Base-by-base conservation (phyloP, 2,888 invertebrate genomes). In the Nebria salina region DNA sequence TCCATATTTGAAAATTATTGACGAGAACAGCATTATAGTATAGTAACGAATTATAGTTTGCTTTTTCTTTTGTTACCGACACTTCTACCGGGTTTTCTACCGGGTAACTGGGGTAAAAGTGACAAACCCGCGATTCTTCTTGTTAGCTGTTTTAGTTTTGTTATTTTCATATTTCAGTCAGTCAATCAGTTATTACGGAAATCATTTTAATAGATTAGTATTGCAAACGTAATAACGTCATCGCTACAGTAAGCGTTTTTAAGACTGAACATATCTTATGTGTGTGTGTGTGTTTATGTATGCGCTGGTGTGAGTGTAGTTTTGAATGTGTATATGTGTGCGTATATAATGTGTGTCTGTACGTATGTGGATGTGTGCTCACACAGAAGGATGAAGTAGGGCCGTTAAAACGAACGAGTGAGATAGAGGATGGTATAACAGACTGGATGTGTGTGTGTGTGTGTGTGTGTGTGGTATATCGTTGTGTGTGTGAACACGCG, bases 301-400 rank as follows among this genome's bases (percentile, higher is more conserved):
- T 13, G 54, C 54, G 54, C 54, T 11, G 8, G 54, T 54, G 13
- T 54, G 54, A 54, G 54, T 54, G 13, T 54, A 54, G 8, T 5
- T 11, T 2, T 54, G 54, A 5, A 54, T 54, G 54, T 54, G 54
- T 54, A 8, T 1, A 6, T 54, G 8, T 54, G 13, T 54, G 7
- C 13, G 54, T 11, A 54, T 54, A 54, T 54, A 13, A 13, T 11
- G 54, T 54, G 54, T 54, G 54, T 54, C 9, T 54, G 54, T 54
- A 13, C 8, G 54, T 54, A 13, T 7, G 7, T 54, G 54, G 9
- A 20, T 34, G 74, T 73, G 79, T 79, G 79, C 74, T 66, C 74
- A 64, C 66, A 79, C 79, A 75, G 25, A 15, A 70, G 26, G 26
- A 34, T 70, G 26, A 15, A 26, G 25, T 34, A 25, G 70, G 26